phyloP scores from a whole-genome alignment of 2,113 vertebrate species.

The Rutilus rutilus region DNA sequence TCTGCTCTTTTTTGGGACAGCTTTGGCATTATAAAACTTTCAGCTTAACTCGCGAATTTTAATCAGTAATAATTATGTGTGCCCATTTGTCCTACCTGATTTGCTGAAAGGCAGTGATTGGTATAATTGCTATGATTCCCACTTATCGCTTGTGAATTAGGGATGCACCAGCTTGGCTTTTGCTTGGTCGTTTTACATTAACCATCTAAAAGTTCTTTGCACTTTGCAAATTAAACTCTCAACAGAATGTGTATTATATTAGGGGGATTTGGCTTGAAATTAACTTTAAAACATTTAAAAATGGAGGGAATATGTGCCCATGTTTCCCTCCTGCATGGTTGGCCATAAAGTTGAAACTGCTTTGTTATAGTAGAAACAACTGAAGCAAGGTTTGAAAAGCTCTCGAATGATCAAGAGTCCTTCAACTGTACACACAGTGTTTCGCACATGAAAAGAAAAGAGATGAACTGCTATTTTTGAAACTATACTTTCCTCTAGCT shows the following conservation, averaged over 20 bases:
- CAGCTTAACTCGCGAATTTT: not conserved
- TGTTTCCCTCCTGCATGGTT: not conserved
- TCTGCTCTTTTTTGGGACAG: not conserved
- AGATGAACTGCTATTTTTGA: slow-evolving; percentile 1
- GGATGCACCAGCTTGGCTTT: not conserved
- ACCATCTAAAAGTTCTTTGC: not conserved
- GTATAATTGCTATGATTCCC: not conserved
- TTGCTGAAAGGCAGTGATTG: not conserved
- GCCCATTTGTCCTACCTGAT: not conserved
- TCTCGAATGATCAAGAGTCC: not conserved
- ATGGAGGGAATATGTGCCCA: not conserved
- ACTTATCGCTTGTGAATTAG: not conserved
- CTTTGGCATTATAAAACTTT: not conserved
- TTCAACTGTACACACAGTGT: not conserved
- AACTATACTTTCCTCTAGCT: not conserved
- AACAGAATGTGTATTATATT: not conserved
- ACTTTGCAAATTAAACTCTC: not conserved
- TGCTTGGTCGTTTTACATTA: not conserved
- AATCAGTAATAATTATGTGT: not conserved
- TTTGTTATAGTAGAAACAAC: not conserved
- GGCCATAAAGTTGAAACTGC: not conserved
- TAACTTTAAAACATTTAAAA: not conserved
- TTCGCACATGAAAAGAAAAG: not conserved
- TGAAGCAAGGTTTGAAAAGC: not conserved
- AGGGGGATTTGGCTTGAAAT: not conserved